Evolutionary conservation across 2,888 invertebrate species (phyloP).

Genomic region (Caenorhabditis panamensis): DNA sequence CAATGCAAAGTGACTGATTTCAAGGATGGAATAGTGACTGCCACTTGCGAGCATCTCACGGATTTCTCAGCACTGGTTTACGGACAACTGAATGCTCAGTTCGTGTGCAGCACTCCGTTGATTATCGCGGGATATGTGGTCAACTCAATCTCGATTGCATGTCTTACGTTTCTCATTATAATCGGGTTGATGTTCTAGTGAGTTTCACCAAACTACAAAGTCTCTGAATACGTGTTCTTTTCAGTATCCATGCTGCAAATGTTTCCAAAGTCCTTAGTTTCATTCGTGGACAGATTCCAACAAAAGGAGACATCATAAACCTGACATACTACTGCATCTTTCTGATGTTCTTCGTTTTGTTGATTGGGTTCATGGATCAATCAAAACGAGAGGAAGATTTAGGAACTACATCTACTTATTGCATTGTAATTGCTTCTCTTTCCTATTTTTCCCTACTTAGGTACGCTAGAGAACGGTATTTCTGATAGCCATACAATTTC

Average conservation of each 20-base stretch:
- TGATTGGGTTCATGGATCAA: slow-evolving; percentile 45
- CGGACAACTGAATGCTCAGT: slow-evolving; percentile 54
- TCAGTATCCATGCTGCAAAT: neutral
- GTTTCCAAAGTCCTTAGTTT: slow-evolving; percentile 4
- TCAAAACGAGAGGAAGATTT: slow-evolving; percentile 9
- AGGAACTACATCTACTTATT: slow-evolving; percentile 20
- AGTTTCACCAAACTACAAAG: slow-evolving; percentile 12
- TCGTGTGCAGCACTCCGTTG: slow-evolving; percentile 59
- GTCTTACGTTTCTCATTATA: slow-evolving; percentile 40
- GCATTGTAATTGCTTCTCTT: slow-evolving; percentile 56
- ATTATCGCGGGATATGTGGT: slow-evolving; percentile 51
- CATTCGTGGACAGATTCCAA: slow-evolving; percentile 26
- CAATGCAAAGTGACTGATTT: slow-evolving; percentile 50
- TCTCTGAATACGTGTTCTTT: neutral
- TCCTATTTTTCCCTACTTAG: slow-evolving; percentile 59
- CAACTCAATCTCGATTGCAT: slow-evolving; percentile 53
- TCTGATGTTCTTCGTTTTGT: slow-evolving; percentile 43
- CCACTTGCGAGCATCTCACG: slow-evolving; percentile 71
- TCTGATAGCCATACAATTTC: slow-evolving; percentile 5
- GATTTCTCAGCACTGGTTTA: slow-evolving; percentile 68
- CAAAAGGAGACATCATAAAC: slow-evolving; percentile 29
- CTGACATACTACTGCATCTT: slow-evolving; percentile 28
- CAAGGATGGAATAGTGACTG: slow-evolving; percentile 58
- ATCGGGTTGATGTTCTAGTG: slow-evolving; percentile 40
- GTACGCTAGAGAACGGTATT: slow-evolving; percentile 17